A percentile compares a stretch with the other conserved stretches of the same genome.
These are phyloP conservation scores for Anthophora plumipes DNA, from an alignment of 2,888 invertebrate species.

Conservation along the genomic window DNA sequence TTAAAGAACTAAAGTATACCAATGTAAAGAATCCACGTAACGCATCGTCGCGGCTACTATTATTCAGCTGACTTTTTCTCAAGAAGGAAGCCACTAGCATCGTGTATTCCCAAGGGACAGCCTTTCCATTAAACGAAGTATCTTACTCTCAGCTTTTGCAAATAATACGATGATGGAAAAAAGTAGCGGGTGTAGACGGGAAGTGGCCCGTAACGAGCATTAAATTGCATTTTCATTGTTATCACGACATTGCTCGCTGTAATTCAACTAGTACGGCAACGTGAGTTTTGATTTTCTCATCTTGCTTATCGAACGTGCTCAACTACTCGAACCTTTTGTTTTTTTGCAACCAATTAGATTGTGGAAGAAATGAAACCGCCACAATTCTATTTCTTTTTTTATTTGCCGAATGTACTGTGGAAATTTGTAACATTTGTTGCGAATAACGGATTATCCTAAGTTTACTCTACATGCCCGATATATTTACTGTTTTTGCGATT, in stretches of 20 bases:
- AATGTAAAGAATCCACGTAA: constrained; percentile 12
- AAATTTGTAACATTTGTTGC: not conserved
- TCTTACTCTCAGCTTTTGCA: constrained; percentile 57
- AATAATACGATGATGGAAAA: constrained; percentile 62
- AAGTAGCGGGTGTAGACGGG: constrained; percentile 42
- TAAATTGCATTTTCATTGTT: constrained; percentile 60
- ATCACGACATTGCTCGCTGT: constrained; percentile 13
- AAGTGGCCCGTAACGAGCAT: constrained; percentile 50
- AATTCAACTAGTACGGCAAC: constrained; percentile 30
- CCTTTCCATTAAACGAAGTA: constrained; percentile 57
- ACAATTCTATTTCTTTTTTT: not conserved
- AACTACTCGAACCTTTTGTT: not conserved
- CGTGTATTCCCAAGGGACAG: constrained; percentile 50
- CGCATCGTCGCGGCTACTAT: constrained; percentile 24
- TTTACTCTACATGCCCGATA: no score
- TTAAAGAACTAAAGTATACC: not conserved
- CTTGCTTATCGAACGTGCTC: constrained; percentile 32
- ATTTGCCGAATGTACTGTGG: not conserved
- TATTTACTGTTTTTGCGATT: no score
- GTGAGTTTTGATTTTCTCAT: constrained; percentile 35
- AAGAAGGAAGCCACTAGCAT: constrained; percentile 45
- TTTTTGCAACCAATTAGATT: constrained; percentile 4
- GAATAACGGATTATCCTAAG: no score
- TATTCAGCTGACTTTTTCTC: constrained; percentile 37
- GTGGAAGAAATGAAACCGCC: not conserved